A percentile compares a stretch with the other conserved stretches of the same genome.
Conservation (phyloP, 2,797 vertebrate species). For the Carduelis carduelis region DNA sequence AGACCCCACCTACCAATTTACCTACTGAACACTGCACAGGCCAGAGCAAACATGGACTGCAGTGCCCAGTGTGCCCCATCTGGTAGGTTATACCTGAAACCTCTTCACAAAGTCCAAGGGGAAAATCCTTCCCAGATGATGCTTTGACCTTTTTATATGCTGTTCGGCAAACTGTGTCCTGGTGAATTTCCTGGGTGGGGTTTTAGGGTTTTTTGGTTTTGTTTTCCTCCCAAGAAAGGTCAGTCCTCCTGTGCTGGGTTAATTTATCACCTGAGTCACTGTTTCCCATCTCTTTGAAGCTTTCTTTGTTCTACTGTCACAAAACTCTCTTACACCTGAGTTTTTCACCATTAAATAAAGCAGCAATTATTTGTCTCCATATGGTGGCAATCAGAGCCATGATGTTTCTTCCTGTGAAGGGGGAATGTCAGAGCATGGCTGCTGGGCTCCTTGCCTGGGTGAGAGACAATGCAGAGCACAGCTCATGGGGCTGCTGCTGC, state of each 20-base stretch:
- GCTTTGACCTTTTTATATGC: background rate
- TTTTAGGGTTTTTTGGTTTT: background rate
- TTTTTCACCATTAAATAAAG: background rate
- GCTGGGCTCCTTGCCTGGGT: background rate
- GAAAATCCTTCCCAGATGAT: background rate
- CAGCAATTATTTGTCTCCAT: background rate
- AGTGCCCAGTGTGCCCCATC: background rate
- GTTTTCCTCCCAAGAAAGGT: background rate
- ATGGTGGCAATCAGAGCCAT: background rate
- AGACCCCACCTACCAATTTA: background rate
- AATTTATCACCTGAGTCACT: background rate
- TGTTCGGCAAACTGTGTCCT: background rate
- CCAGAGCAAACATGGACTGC: background rate
- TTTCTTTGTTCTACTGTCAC: background rate
- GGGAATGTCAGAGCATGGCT: background rate
- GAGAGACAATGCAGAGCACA: background rate
- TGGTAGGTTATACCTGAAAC: background rate
- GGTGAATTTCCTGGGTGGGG: background rate
- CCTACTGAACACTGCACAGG: background rate
- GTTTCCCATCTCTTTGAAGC: background rate
- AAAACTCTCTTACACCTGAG: background rate
- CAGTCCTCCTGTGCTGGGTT: background rate
- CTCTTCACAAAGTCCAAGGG: background rate
- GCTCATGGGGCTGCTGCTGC: background rate
- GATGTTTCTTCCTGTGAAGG: background rate